phyloP scores from a whole-genome alignment of 2,888 invertebrate species.

The Volucella inflata region DNA sequence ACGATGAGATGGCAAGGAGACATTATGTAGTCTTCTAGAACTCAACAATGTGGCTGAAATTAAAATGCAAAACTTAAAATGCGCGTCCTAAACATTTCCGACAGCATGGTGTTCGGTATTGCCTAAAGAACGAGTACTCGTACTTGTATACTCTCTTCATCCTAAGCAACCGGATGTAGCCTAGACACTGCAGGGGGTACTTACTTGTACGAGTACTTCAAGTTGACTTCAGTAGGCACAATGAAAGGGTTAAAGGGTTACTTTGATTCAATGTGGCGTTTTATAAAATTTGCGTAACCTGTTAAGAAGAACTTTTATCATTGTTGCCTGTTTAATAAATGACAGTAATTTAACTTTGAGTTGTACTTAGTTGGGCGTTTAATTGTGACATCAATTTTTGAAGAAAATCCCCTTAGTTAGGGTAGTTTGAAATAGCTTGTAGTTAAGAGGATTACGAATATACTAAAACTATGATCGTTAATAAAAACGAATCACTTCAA shows the following conservation, averaged over 20 bases:
- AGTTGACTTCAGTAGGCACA: background rate
- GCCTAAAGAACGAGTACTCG: too few species aligned
- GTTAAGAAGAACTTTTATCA: constrained; percentile 49
- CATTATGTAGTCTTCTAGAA: constrained; percentile 16
- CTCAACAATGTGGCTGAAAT: constrained; percentile 22
- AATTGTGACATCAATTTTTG: constrained; percentile 52
- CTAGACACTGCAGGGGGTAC: background rate
- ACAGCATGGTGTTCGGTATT: background rate
- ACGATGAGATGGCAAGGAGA: background rate
- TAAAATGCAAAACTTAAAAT: constrained; percentile 55
- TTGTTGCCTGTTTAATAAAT: constrained; percentile 42
- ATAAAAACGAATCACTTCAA: too few species aligned
- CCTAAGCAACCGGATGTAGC: background rate
- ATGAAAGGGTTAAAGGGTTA: constrained; percentile 24
- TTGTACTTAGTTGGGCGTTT: constrained; percentile 36
- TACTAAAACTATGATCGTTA: too few species aligned
- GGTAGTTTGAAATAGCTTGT: too few species aligned
- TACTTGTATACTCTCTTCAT: background rate
- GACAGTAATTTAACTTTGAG: constrained; percentile 46
- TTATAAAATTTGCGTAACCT: constrained; percentile 20
- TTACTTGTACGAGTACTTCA: background rate
- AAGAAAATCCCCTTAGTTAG: background rate
- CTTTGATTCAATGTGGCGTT: background rate
- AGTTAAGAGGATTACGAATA: too few species aligned
- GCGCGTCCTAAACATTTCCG: constrained; percentile 16